A percentile compares a stretch with the other conserved stretches of the same genome.
Conservation (phyloP, 2,888 invertebrate genomes). For the Aspidiotus destructor region DNA sequence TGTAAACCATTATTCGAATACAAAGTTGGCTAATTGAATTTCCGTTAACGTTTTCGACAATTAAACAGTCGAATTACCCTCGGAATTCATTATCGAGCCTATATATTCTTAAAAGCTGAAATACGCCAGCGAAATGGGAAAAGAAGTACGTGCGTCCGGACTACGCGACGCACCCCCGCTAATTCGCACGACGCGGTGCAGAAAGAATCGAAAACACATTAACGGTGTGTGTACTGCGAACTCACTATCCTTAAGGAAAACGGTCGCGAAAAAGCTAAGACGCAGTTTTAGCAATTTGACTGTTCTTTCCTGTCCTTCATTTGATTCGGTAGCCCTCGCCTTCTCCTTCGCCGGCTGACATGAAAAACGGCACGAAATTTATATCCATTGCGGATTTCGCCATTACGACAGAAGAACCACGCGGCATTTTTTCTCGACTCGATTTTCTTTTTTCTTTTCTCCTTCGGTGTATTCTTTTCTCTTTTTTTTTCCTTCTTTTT, state of each 20-base stretch:
- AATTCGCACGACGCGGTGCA: not conserved
- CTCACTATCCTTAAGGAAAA: not conserved
- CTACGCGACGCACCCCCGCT: not conserved
- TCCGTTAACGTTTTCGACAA: not conserved
- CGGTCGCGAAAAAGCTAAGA: slow-evolving; percentile 24
- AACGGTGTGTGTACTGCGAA: slow-evolving; percentile 2
- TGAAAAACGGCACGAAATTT: slow-evolving; percentile 26
- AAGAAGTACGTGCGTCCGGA: not conserved
- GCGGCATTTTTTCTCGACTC: slow-evolving; percentile 3
- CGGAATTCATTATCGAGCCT: not conserved
- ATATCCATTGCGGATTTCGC: slow-evolving; percentile 28
- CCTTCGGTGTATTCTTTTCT: not conserved
- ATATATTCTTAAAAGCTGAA: not conserved
- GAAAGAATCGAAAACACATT: slow-evolving; percentile 4
- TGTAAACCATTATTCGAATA: too few relatives aligned
- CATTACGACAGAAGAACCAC: slow-evolving; percentile 20
- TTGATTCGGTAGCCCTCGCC: slow-evolving; percentile 20
- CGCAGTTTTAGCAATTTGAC: slow-evolving; percentile 17
- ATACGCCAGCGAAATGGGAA: not conserved
- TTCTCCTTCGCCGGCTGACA: slow-evolving; percentile 10
- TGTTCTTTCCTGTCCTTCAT: slow-evolving; percentile 10
- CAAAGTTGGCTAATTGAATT: not conserved
- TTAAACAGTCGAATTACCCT: not conserved
- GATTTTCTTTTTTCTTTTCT: not conserved
- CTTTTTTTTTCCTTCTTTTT: not conserved